These are phyloP conservation scores for Acanthococcus lagerstroemiae DNA, from an alignment of 2,888 invertebrate genomes.

Conservation along the genomic window DNA sequence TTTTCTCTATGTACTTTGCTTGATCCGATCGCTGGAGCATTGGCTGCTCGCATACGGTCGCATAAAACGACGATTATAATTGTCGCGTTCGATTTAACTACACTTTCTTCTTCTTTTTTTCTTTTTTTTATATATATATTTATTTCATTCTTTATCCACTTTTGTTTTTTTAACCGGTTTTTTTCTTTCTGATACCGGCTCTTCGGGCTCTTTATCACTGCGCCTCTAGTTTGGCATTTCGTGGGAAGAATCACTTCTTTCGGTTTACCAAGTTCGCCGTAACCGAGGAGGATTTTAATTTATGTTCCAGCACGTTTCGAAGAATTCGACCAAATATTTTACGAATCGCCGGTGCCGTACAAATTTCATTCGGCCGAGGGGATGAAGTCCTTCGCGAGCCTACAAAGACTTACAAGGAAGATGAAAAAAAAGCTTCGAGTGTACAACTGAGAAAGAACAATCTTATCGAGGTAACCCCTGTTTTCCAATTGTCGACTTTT, in stretches of 20 bases:
- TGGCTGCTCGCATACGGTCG: constrained; percentile 27
- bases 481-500: too few species aligned
- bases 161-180: constrained; percentile 30
- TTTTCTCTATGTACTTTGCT: constrained; percentile 30
- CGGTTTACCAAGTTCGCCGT: constrained; percentile 16
- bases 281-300: constrained; percentile 24
- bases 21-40: constrained; percentile 27
- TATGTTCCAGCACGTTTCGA: constrained; percentile 23
- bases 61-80: constrained; percentile 31
- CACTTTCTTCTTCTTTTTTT: constrained; percentile 24
- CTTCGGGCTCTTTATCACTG: constrained; percentile 30
- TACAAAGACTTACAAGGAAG: too few species aligned
- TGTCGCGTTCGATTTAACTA: constrained; percentile 31
- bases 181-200: constrained; percentile 31
- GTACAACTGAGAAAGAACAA: too few species aligned
- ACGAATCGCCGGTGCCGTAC: neutral
- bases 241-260: constrained; percentile 31
- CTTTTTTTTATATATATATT: neutral
- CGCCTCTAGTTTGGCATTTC: constrained; percentile 31
- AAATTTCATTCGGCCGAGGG: neutral
- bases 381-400: too few species aligned
- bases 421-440: too few species aligned
- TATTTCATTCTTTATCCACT: constrained; percentile 30
- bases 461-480: too few species aligned
- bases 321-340: constrained; percentile 27